Conservation (phyloP, 2,888 invertebrate genomes). For the Kryphioiulus occultus region DNA sequence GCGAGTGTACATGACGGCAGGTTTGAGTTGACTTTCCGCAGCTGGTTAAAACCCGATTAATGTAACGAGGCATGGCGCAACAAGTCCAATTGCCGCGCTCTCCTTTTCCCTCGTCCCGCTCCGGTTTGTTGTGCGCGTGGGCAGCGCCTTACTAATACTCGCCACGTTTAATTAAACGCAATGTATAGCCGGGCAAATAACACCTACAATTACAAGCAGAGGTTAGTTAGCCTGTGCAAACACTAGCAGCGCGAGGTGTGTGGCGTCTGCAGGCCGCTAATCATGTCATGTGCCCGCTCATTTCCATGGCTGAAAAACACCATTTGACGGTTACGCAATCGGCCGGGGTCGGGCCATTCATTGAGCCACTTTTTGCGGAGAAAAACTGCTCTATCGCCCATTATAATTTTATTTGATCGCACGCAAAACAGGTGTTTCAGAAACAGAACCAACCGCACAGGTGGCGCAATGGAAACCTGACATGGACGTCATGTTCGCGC, state of each 20-base stretch:
- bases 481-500: not conserved
- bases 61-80: too few relatives aligned
- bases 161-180: not conserved
- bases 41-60: too few relatives aligned
- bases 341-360: not conserved
- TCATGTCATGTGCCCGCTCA: not conserved
- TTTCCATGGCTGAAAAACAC: not conserved
- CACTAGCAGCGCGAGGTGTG: not conserved
- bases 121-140: too few relatives aligned
- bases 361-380: not conserved
- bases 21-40: too few relatives aligned
- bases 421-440: not conserved
- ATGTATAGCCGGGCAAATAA: not conserved
- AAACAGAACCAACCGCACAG: not conserved
- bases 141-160: not conserved
- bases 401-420: not conserved
- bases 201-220: not conserved
- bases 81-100: too few relatives aligned
- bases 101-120: too few relatives aligned
- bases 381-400: not conserved
- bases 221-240: not conserved
- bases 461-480: not conserved
- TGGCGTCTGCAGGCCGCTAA: not conserved
- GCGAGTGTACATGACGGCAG: too few relatives aligned
- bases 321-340: not conserved